Evolutionary conservation across 92 coral and sea anemone species (phyloP).

Genomic region (Epizoanthus stellaris): DNA sequence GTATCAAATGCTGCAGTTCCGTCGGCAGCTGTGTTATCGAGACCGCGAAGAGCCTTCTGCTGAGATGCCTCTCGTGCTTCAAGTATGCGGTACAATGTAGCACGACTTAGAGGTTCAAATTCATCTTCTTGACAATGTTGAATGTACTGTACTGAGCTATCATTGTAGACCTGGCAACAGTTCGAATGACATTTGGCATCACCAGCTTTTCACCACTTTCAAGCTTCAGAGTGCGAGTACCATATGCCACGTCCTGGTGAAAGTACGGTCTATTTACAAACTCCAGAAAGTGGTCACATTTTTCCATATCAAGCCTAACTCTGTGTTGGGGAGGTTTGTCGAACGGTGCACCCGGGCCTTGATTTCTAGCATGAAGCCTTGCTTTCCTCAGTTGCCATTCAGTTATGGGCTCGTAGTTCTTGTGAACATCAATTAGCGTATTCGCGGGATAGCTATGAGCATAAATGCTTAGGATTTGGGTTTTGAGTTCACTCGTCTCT

Average conservation of each 20-base stretch:
- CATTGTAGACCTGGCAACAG: too few species aligned
- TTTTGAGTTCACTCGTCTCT: constrained; percentile 44
- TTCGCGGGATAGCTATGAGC: constrained; percentile 50
- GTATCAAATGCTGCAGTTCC: too few species aligned
- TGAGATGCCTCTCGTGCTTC: too few species aligned
- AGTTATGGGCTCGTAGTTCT: constrained; percentile 50
- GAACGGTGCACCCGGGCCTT: constrained; percentile 43
- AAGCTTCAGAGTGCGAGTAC: constrained; percentile 39
- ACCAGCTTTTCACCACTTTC: constrained; percentile 38
- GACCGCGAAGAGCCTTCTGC: too few species aligned
- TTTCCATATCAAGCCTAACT: constrained; percentile 31
- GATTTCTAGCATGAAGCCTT: constrained; percentile 50
- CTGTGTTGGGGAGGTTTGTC: constrained; percentile 42
- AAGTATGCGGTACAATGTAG: too few species aligned
- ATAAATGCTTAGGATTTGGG: constrained; percentile 62
- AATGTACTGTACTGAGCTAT: too few species aligned
- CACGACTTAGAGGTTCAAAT: too few species aligned
- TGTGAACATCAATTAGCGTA: constrained; percentile 57
- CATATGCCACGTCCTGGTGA: constrained; percentile 54
- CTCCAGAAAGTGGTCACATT: constrained; percentile 46
- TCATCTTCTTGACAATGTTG: too few species aligned
- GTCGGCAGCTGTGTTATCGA: too few species aligned
- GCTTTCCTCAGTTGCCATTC: constrained; percentile 68
- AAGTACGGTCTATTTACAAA: constrained; percentile 56
- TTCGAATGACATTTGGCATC: constrained; percentile 38